Percentiles rank a stretch among this genome's conserved stretches.
These are phyloP conservation scores for Esox lucius DNA, from an alignment of 2,797 vertebrate genomes.

Conservation along the genomic window DNA sequence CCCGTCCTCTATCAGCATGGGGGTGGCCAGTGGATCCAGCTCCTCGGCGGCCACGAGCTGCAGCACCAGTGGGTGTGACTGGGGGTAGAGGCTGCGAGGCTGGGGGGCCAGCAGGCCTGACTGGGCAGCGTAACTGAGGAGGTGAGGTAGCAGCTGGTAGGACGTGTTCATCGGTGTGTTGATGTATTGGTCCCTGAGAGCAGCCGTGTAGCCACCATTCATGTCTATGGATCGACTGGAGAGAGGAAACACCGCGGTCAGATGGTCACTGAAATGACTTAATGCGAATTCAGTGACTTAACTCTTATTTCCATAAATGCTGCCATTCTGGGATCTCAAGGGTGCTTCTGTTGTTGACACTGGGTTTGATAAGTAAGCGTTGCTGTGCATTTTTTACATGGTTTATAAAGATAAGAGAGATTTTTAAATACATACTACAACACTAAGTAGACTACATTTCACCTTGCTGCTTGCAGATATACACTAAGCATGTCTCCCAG, in stretches of 20 bases:
- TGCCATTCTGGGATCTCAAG: not conserved
- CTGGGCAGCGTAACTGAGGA: constrained; percentile 89
- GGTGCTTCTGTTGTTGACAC: constrained; percentile 44
- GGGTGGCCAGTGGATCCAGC: constrained; percentile 87
- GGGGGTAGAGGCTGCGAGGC: constrained; percentile 88
- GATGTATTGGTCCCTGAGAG: constrained; percentile 96
- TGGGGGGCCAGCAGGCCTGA: constrained; percentile 86
- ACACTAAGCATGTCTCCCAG: constrained; percentile 56
- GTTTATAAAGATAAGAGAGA: constrained; percentile 50
- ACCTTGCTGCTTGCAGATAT: constrained; percentile 62
- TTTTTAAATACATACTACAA: constrained; percentile 58
- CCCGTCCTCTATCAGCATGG: constrained; percentile 98
- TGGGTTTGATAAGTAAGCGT: constrained; percentile 40
- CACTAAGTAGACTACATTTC: constrained; percentile 60
- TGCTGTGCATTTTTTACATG: constrained; percentile 28
- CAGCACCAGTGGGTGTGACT: constrained; percentile 89
- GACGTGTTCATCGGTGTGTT: constrained; percentile 88
- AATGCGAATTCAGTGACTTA: too few relatives aligned
- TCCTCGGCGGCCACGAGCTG: constrained; percentile 94
- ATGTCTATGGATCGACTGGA: constrained; percentile 91
- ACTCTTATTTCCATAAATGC: not conserved
- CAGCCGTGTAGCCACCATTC: constrained; percentile 89
- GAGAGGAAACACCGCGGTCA: constrained; percentile 17
- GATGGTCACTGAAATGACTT: not conserved
- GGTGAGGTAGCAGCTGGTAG: constrained; percentile 95